Evolutionary conservation across 2,888 invertebrate species (phyloP).

Genomic region (Odontocolon sp.): DNA sequence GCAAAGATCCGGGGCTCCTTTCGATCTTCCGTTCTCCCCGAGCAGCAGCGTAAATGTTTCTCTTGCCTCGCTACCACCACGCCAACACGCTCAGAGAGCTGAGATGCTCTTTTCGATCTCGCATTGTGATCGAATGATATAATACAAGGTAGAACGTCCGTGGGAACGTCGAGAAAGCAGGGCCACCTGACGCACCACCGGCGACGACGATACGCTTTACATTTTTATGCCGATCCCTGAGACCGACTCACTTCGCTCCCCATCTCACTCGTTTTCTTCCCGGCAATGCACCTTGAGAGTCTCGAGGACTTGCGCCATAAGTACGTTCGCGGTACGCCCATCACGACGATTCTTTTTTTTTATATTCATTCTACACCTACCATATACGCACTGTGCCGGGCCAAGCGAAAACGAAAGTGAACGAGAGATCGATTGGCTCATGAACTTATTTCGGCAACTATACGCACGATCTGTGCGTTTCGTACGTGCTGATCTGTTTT

Average conservation of each 20-base stretch:
- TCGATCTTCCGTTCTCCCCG: slow-evolving; percentile 35
- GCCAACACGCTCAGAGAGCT: slow-evolving; percentile 56
- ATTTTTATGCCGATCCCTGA: slow-evolving; percentile 67
- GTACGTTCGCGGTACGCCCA: slow-evolving; percentile 38
- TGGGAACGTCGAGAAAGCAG: slow-evolving; percentile 76
- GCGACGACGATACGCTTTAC: slow-evolving; percentile 71
- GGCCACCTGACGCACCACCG: slow-evolving; percentile 77
- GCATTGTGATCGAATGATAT: slow-evolving; percentile 80
- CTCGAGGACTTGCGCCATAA: slow-evolving; percentile 49
- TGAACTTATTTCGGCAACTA: slow-evolving; percentile 45
- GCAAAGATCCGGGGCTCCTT: slow-evolving; percentile 61
- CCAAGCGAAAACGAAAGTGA: slow-evolving; percentile 56
- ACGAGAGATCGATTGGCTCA: slow-evolving; percentile 62
- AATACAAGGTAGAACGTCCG: slow-evolving; percentile 77
- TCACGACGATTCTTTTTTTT: background rate
- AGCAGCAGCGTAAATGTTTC: no score
- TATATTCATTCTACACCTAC: slow-evolving; percentile 32
- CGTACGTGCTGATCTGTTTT: slow-evolving; percentile 33
- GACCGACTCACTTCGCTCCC: slow-evolving; percentile 34
- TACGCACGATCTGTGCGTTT: slow-evolving; percentile 27
- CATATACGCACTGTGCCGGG: slow-evolving; percentile 8
- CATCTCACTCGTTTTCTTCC: slow-evolving; percentile 38
- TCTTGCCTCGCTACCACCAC: slow-evolving; percentile 20
- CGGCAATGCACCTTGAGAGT: slow-evolving; percentile 56
- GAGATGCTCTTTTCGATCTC: slow-evolving; percentile 70